A percentile compares a stretch with the other conserved stretches of the same genome.
These are phyloP conservation scores for Heterodera carotae DNA, from an alignment of 1,140 invertebrate genomes.

Conservation along the genomic window DNA sequence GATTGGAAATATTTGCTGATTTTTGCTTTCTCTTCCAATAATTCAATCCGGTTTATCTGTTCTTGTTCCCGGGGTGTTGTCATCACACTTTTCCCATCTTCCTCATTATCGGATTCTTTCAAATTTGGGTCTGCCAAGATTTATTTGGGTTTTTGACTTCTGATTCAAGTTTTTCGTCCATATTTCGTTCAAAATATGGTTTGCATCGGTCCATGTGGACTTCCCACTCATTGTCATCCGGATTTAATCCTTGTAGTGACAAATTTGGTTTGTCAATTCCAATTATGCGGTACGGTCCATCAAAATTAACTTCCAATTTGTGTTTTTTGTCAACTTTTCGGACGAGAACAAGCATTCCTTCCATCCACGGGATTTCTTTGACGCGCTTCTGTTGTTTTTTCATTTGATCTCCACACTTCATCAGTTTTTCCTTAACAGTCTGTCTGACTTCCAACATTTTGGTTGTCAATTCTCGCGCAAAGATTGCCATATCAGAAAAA, in stretches of 20 bases:
- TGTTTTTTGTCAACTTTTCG: neutral
- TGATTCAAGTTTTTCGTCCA: neutral
- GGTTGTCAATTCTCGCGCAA: neutral
- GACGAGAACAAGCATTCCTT: neutral
- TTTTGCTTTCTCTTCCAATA: too few species aligned
- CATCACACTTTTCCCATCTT: neutral
- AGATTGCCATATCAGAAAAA: neutral
- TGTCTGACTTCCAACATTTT: neutral
- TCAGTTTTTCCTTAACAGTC: neutral
- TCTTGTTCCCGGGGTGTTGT: too few species aligned
- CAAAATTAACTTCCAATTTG: neutral
- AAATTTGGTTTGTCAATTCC: slow-evolving; percentile 9
- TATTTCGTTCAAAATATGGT: neutral
- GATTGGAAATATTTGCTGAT: too few species aligned
- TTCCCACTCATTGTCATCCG: neutral
- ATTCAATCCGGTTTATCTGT: too few species aligned
- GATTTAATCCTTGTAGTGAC: neutral
- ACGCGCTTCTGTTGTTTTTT: neutral
- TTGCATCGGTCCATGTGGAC: slow-evolving; percentile 11
- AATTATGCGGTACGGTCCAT: slow-evolving; percentile 2
- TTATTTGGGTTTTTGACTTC: neutral
- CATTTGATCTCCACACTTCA: neutral
- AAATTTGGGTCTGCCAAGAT: neutral
- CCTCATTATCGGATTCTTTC: neutral
- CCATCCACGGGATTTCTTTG: neutral